These are phyloP conservation scores for Parazoanthus atlanticus DNA, from an alignment of 92 coral and sea anemone species.

Conservation along the genomic window DNA sequence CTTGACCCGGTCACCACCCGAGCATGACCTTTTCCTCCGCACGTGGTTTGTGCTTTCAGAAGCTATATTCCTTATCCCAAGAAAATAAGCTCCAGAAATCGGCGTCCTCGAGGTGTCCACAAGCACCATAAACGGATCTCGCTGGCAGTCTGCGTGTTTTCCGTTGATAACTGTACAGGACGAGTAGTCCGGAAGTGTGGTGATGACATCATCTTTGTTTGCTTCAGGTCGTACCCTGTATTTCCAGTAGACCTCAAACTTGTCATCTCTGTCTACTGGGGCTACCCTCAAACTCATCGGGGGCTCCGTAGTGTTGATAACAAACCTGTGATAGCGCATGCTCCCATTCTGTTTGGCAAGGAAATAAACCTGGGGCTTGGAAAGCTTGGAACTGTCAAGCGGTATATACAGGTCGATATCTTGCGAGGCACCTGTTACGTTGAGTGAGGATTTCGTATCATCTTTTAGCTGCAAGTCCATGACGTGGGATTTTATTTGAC, in stretches of 20 bases:
- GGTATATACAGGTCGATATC: conserved; percentile 51
- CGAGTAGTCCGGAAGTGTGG: conserved; percentile 48
- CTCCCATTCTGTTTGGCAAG: conserved; percentile 51
- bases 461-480: conserved; percentile 43
- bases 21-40: conserved; percentile 48
- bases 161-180: conserved; percentile 22
- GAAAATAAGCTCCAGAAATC: conserved; percentile 42
- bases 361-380: conserved; percentile 32
- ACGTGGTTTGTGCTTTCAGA: not conserved
- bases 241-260: conserved; percentile 47
- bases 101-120: conserved; percentile 23
- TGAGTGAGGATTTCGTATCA: conserved; percentile 17
- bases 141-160: conserved; percentile 24
- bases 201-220: conserved; percentile 28
- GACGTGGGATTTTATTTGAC: conserved; percentile 33
- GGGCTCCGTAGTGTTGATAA: conserved; percentile 34
- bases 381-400: conserved; percentile 22
- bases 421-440: conserved; percentile 31
- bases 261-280: not conserved
- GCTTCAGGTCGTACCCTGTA: conserved; percentile 37
- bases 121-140: conserved; percentile 43
- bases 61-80: conserved; percentile 45
- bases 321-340: conserved; percentile 58
- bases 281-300: conserved; percentile 38
- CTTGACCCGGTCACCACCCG: conserved; percentile 38